These are phyloP conservation scores for Cotesia glomerata DNA, from an alignment of 1,140 invertebrate genomes.

Conservation along the genomic window DNA sequence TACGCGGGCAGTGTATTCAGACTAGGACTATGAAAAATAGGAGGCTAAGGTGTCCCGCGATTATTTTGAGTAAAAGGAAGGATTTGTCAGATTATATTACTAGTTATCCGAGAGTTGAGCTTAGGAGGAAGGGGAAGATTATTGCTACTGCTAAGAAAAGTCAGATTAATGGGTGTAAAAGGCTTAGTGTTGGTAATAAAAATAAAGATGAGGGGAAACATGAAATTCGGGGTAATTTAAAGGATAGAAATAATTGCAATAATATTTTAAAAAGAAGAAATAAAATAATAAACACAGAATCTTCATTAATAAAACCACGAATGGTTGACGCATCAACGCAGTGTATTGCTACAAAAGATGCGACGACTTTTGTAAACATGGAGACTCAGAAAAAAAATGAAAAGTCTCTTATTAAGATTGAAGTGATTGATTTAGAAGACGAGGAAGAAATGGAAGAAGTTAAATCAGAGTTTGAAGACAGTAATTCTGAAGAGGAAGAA, in stretches of 20 bases:
- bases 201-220: background rate
- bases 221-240: no score
- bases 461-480: conserved; percentile 31
- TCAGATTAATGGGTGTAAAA: background rate
- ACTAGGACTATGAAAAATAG: conserved; percentile 7
- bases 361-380: conserved; percentile 33
- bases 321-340: conserved; percentile 47
- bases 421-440: conserved; percentile 45
- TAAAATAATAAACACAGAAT: background rate
- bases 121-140: conserved; percentile 26
- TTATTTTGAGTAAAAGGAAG: conserved; percentile 21
- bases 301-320: background rate
- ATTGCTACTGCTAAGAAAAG: conserved; percentile 7
- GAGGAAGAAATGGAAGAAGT: conserved; percentile 29
- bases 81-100: background rate
- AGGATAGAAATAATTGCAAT: background rate
- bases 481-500: background rate
- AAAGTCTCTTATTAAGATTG: conserved; percentile 38
- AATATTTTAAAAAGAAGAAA: background rate
- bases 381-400: conserved; percentile 25
- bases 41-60: conserved; percentile 37
- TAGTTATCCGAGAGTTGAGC: background rate
- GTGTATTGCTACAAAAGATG: conserved; percentile 41
- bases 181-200: background rate
- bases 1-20: conserved; percentile 42